Evolutionary conservation across 2,797 vertebrate species (phyloP).

Genomic region (Rhabdomys pumilio): DNA sequence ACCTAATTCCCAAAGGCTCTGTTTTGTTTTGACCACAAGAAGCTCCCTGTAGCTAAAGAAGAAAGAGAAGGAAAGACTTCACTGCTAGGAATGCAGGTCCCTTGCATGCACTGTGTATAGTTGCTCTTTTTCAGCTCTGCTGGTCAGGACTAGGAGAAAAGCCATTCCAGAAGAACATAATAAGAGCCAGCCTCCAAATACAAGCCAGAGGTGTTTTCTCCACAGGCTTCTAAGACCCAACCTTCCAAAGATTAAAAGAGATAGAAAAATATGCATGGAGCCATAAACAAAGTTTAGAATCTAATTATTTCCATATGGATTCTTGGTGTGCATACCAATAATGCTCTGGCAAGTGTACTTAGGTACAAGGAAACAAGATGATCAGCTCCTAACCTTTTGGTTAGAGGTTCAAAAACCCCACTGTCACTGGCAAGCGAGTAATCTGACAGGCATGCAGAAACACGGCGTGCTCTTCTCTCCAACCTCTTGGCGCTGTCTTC

Average conservation of each 20-base stretch:
- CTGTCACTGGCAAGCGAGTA: conserved; percentile 98
- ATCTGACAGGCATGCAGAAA: conserved; percentile 96
- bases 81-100: not conserved
- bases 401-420: conserved; percentile 98
- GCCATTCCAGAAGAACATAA: not conserved
- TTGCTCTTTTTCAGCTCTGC: not conserved
- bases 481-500: conserved; percentile 94
- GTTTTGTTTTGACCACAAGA: not conserved
- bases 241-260: not conserved
- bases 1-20: not conserved
- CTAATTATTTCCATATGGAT: not conserved
- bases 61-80: not conserved
- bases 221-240: not conserved
- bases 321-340: not conserved
- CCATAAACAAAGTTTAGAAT: not conserved
- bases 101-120: accelerated
- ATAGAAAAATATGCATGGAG: not conserved
- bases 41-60: not conserved
- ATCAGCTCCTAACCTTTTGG: conserved; percentile 93
- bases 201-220: not conserved
- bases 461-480: conserved; percentile 94
- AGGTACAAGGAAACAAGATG: not conserved
- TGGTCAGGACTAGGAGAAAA: not conserved
- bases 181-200: not conserved
- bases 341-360: not conserved